Evolutionary conservation across 1,140 invertebrate genomes (phyloP), one percentile per base, ranked within the genome.

Genomic region (Nilaparvata lugens): DNA sequence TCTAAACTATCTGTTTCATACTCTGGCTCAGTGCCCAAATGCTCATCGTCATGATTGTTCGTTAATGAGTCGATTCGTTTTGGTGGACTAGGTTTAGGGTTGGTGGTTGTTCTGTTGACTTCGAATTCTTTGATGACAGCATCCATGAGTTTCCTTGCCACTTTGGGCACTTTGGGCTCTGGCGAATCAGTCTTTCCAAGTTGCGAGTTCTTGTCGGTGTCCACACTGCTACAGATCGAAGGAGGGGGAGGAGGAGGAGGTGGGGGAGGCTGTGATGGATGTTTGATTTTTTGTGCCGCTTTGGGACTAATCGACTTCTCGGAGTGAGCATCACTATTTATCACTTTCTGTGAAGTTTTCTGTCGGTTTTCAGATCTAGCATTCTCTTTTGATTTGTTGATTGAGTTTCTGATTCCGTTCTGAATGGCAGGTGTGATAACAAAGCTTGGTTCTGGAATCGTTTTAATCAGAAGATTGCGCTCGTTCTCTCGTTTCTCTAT

Each of bases 1-100:
- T 91, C 88, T 54, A 90, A 73, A 71, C 89, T 91, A 64, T 91
- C 88, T 1, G 85, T 83, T 67, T 91, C 88, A 64, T 88, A 90
- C 58, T 87, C 82, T 52, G 80, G 74, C 13, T 54, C 48, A 48
- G 31, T 38, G 23, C n/a, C 52, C 16, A 25, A 18, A 16, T 24
- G 5, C 13, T 35, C 24, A 23, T 31, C 23, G 9, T 62, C 60
- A n/a, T 56, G 18, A 9, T 52, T 42, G 18, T 21, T 14, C 11
- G 40, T 21, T 19, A 56, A 14, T 14, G 60, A 56, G 38, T 62
- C 54, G 19, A 23, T 51, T 51, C 42, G 56, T 42, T 23, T n/a
- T 13, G 19, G 53, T 18, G 42, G 42, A 31, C 31, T 62, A 14
- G 54, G 52, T 55, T 60, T 58, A 13, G 48, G 24, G 11, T 6